Conservation (phyloP, 2,113 vertebrate genomes). For the Dasypus novemcinctus region DNA sequence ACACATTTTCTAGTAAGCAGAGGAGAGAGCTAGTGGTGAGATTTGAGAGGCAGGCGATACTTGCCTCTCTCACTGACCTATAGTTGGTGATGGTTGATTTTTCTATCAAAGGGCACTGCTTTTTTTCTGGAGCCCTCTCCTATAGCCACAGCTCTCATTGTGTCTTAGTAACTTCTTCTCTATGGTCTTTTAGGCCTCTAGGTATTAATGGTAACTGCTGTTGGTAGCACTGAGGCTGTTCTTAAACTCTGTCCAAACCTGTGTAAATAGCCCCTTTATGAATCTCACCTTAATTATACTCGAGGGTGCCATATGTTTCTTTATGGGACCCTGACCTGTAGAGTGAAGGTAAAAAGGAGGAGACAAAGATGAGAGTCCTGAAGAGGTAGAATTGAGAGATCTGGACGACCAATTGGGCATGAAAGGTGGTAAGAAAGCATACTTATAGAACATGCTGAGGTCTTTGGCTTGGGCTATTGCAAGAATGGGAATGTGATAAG, state of each 20-base stretch:
- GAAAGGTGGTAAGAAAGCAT: neutral
- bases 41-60: neutral
- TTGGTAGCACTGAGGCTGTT: neutral
- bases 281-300: neutral
- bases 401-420: neutral
- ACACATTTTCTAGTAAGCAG: neutral
- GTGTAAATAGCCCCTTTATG: neutral
- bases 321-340: neutral
- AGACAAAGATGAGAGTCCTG: neutral
- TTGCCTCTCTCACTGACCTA: neutral
- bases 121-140: neutral
- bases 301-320: neutral
- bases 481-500: neutral
- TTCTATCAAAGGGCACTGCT: neutral
- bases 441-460: neutral
- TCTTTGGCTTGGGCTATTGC: neutral
- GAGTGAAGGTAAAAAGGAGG: neutral
- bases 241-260: neutral
- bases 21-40: neutral
- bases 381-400: neutral
- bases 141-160: neutral
- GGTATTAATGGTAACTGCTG: neutral
- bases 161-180: neutral
- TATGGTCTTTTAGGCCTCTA: neutral
- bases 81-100: neutral